phyloP scores from a whole-genome alignment of 1,140 invertebrate genomes.

The Ridgeia piscesae region DNA sequence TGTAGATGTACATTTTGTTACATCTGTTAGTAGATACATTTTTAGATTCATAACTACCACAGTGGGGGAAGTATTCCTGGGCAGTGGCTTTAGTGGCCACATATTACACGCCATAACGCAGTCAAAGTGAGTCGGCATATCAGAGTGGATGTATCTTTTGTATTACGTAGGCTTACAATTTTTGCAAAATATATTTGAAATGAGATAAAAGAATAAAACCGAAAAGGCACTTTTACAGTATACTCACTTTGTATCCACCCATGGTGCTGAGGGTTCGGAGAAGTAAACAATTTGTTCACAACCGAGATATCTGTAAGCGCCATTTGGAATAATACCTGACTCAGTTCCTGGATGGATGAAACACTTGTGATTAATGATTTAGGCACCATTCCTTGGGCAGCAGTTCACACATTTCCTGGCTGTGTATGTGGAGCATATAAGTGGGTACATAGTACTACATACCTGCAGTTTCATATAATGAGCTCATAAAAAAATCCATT shows the following conservation, averaged over 20 bases:
- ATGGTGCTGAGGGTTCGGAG: neutral
- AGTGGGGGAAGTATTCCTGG: too few relatives aligned
- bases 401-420: neutral
- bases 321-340: neutral
- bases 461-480: neutral
- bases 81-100: too few relatives aligned
- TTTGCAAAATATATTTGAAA: neutral
- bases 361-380: neutral
- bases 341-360: neutral
- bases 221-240: too few relatives aligned
- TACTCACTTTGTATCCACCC: neutral
- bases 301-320: neutral
- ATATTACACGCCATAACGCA: too few relatives aligned
- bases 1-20: too few relatives aligned
- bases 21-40: too few relatives aligned
- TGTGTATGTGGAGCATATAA: neutral
- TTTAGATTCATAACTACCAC: too few relatives aligned
- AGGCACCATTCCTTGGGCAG: neutral
- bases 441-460: neutral
- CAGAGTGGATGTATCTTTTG: too few relatives aligned
- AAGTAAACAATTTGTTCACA: neutral
- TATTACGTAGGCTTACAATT: too few relatives aligned
- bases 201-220: too few relatives aligned
- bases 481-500: neutral
- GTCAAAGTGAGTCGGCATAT: too few relatives aligned